Conservation (phyloP, 2,113 vertebrate genomes). For the Otus sunia region DNA sequence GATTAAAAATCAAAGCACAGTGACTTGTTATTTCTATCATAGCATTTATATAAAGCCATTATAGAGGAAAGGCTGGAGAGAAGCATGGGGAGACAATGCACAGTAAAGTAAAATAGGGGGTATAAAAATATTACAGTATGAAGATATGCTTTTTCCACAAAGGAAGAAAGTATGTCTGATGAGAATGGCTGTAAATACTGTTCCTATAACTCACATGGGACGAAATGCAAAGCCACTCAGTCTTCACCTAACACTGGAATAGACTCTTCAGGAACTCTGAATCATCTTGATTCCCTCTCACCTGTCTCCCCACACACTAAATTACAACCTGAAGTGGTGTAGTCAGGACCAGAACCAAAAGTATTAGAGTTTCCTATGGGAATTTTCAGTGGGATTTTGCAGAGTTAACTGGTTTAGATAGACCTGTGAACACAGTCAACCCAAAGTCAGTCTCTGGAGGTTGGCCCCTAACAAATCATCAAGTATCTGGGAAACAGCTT, state of each 20-base stretch:
- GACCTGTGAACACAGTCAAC: not conserved
- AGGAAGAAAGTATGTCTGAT: not conserved
- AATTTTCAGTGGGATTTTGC: not conserved
- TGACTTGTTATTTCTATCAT: not conserved
- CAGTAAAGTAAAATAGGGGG: not conserved
- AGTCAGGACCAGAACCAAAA: not conserved
- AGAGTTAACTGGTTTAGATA: not conserved
- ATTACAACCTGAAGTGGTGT: not conserved
- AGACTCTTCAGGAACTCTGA: not conserved
- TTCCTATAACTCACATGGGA: not conserved
- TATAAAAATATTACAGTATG: not conserved
- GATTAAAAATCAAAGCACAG: not conserved
- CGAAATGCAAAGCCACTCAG: not conserved
- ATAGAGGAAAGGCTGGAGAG: not conserved
- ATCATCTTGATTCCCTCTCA: not conserved
- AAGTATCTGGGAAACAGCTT: not conserved
- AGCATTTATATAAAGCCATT: not conserved
- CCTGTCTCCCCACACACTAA: accelerated
- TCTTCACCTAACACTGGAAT: not conserved
- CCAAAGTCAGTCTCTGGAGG: not conserved
- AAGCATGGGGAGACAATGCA: not conserved
- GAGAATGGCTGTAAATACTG: not conserved
- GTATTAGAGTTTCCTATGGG: not conserved
- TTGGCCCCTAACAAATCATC: not conserved
- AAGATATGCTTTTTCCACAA: not conserved